Evolutionary conservation across 1,140 invertebrate genomes (phyloP).

Genomic region (Apocrypta bakeri): DNA sequence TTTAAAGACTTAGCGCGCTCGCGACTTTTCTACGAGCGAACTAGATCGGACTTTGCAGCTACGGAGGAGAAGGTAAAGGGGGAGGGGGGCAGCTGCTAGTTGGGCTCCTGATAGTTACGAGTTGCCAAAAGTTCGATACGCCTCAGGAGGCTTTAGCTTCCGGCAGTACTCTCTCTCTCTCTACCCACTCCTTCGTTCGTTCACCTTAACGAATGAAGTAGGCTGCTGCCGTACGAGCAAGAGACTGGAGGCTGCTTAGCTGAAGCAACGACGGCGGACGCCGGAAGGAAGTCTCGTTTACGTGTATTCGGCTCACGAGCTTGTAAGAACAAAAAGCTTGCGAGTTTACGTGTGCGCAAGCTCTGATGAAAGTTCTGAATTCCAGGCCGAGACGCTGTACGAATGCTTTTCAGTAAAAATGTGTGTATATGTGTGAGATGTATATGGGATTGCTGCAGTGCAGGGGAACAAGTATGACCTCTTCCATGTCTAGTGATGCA

Average conservation of each 20-base stretch:
- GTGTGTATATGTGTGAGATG: background rate
- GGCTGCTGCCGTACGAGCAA: slow-evolving; percentile 38
- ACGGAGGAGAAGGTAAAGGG: background rate
- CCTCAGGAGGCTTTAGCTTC: slow-evolving; percentile 53
- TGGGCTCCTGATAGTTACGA: slow-evolving; percentile 56
- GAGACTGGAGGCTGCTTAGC: background rate
- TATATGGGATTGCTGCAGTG: background rate
- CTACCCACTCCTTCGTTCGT: background rate
- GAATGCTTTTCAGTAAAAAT: background rate
- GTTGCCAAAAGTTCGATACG: slow-evolving; percentile 62
- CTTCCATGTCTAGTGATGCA: background rate
- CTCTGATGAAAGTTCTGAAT: slow-evolving; percentile 57
- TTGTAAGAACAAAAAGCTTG: background rate
- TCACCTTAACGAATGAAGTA: slow-evolving; percentile 20
- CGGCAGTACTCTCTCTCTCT: background rate
- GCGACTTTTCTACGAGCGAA: slow-evolving; percentile 23
- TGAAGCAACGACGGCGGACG: too few species aligned
- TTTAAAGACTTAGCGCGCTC: slow-evolving; percentile 37
- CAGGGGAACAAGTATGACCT: background rate
- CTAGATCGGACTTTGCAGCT: background rate
- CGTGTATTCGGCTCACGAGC: background rate
- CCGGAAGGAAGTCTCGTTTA: background rate
- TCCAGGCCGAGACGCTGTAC: slow-evolving; percentile 43
- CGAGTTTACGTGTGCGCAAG: slow-evolving; percentile 1
- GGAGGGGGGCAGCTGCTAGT: background rate